Evolutionary conservation across 2,113 vertebrate genomes (phyloP).

Genomic region (Lipophrys pholis): DNA sequence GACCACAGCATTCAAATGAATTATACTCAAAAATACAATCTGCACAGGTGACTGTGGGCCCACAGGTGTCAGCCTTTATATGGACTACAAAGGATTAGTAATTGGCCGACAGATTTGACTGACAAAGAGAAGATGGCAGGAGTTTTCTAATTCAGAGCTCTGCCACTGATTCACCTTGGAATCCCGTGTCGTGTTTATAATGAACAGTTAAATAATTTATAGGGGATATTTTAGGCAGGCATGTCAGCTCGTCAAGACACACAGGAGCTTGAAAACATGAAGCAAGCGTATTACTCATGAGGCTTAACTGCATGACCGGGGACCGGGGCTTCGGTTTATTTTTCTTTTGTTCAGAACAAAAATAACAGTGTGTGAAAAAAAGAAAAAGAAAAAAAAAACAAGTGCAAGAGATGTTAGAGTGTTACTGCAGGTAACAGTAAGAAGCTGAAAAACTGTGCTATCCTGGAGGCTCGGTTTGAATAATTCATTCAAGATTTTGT

Average conservation of each 20-base stretch:
- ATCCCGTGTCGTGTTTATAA: neutral
- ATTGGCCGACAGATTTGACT: constrained; percentile 17
- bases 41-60: neutral
- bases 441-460: neutral
- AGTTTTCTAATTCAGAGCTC: neutral
- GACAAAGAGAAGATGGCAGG: constrained; percentile 4
- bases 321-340: constrained; percentile 4
- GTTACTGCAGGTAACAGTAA: constrained; percentile 1
- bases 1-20: constrained; percentile 50
- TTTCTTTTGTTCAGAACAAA: constrained; percentile 6
- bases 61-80: constrained; percentile 29
- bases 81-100: constrained; percentile 8
- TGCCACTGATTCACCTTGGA: neutral
- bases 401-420: neutral
- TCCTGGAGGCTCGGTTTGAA: neutral
- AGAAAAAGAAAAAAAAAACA: neutral
- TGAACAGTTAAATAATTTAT: constrained; percentile 19
- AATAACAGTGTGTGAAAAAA: constrained; percentile 5
- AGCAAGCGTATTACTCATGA: constrained; percentile 10
- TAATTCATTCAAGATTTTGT: neutral
- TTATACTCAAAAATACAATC: constrained; percentile 21
- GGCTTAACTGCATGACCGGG: neutral
- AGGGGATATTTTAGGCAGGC: neutral
- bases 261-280: constrained; percentile 3
- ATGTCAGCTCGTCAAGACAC: constrained; percentile 15